Evolutionary conservation across 2,113 vertebrate species (phyloP).

Genomic region (Bos indicus): DNA sequence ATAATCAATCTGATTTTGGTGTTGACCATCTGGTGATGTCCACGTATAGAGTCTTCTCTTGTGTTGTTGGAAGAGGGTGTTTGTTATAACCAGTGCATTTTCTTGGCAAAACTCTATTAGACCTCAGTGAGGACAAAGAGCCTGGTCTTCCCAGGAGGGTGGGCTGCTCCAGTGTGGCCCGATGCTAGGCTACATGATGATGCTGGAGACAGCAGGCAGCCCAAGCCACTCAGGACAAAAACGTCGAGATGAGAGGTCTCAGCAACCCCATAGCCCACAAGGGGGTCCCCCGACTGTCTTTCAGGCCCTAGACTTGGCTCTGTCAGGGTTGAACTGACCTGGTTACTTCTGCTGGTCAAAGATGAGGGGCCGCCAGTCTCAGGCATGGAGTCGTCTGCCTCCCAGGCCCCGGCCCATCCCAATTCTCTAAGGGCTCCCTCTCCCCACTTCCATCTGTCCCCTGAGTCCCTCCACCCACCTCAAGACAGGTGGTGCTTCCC

Average conservation of each 20-base stretch:
- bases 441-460: background rate
- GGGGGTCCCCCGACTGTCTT: background rate
- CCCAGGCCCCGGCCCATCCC: background rate
- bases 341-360: background rate
- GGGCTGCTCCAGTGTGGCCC: background rate
- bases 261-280: rapidly evolving
- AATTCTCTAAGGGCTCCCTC: background rate
- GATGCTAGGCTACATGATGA: background rate
- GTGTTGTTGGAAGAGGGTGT: too few relatives aligned
- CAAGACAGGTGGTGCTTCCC: background rate
- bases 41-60: too few relatives aligned
- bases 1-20: too few relatives aligned
- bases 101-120: background rate
- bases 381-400: too few relatives aligned
- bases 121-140: background rate
- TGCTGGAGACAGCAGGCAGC: background rate
- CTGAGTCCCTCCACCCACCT: too few relatives aligned
- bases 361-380: rapidly evolving
- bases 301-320: background rate
- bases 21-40: too few relatives aligned
- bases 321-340: background rate
- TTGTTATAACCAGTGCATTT: too few relatives aligned
- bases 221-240: background rate
- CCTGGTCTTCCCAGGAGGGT: background rate
- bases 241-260: background rate